Percentiles rank a stretch among this genome's conserved stretches.
phyloP scores from a whole-genome alignment of 2,888 invertebrate species.

The Agrilus mali region DNA sequence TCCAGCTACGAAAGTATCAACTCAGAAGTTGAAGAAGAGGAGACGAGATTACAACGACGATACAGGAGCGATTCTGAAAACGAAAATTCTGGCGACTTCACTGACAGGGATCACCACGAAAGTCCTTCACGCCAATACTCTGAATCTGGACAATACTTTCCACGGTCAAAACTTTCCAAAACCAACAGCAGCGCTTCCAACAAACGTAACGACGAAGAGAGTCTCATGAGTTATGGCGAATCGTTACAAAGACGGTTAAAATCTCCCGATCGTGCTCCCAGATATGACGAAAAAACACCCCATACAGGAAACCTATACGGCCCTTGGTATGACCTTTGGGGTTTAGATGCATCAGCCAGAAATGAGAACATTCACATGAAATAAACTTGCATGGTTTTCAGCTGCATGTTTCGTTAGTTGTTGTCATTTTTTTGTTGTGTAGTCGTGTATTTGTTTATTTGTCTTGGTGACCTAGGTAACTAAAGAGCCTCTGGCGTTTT shows the following conservation, averaged over 20 bases:
- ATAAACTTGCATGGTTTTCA: too few relatives aligned
- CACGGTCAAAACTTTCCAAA: constrained; percentile 57
- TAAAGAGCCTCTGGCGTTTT: too few relatives aligned
- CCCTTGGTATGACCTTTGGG: constrained; percentile 85
- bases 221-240: constrained; percentile 33
- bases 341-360: constrained; percentile 51
- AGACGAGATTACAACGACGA: constrained; percentile 8
- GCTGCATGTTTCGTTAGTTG: too few relatives aligned
- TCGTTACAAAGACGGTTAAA: constrained; percentile 34
- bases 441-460: too few relatives aligned
- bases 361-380: constrained; percentile 9
- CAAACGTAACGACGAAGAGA: constrained; percentile 27
- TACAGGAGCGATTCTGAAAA: constrained; percentile 17
- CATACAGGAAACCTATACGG: constrained; percentile 64
- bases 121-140: constrained; percentile 24
- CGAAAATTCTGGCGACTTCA: constrained; percentile 21
- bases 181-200: constrained; percentile 33
- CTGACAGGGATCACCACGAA: constrained; percentile 15
- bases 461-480: too few relatives aligned
- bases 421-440: too few relatives aligned
- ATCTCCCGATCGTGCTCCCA: constrained; percentile 29
- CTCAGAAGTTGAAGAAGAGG: constrained; percentile 22
- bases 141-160: constrained; percentile 43
- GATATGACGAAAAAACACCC: constrained; percentile 36
- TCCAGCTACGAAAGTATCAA: constrained; percentile 31